Percentiles rank a stretch among this genome's conserved stretches.
These are phyloP conservation scores for Columba livia DNA, from an alignment of 2,113 vertebrate genomes.

Conservation along the genomic window DNA sequence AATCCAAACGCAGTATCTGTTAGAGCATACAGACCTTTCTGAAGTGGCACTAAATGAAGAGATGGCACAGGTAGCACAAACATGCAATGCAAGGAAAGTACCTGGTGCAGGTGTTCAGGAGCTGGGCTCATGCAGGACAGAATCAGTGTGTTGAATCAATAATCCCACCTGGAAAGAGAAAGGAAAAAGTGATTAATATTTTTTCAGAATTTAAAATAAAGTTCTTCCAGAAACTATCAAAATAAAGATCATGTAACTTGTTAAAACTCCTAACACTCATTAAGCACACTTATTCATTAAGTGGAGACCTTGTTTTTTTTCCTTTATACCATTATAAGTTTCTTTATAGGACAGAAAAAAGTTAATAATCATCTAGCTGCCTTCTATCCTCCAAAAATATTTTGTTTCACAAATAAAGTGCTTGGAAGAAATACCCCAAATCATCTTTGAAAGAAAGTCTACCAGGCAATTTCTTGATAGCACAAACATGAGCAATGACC, in stretches of 20 bases:
- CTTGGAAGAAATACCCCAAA: background rate
- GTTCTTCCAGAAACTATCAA: background rate
- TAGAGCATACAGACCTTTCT: background rate
- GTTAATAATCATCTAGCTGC: background rate
- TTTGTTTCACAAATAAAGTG: background rate
- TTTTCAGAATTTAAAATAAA: background rate
- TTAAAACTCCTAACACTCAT: background rate
- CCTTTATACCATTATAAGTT: background rate
- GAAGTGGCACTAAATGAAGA: accelerated
- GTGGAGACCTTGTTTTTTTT: background rate
- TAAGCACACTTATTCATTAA: background rate
- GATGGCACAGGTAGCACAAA: background rate
- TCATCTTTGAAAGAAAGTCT: background rate
- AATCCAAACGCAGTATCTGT: background rate
- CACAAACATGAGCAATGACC: accelerated
- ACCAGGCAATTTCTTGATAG: background rate
- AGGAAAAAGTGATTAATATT: background rate
- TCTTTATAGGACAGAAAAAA: no score
- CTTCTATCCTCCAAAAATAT: background rate
- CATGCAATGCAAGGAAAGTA: background rate
- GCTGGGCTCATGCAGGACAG: background rate
- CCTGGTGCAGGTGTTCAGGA: background rate
- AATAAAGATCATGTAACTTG: background rate
- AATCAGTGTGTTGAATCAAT: background rate
- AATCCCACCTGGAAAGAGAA: background rate